These are phyloP conservation scores for Bombyx mandarina DNA, from an alignment of 1,140 invertebrate genomes.

Conservation along the genomic window DNA sequence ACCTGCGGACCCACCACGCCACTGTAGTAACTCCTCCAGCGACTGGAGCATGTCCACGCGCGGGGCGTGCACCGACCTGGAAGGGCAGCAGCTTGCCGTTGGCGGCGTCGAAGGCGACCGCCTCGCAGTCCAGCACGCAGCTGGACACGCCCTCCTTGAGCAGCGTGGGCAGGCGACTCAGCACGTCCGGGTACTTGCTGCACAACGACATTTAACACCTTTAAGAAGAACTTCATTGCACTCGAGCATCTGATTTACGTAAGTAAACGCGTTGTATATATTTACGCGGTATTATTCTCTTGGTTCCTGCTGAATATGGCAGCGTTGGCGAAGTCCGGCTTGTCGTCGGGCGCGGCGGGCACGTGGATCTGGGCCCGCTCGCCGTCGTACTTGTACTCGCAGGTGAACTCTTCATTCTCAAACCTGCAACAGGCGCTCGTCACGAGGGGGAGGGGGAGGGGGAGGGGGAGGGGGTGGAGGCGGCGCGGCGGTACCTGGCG, in stretches of 20 bases:
- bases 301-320: conserved; percentile 96
- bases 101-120: conserved; percentile 95
- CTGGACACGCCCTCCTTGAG: conserved; percentile 77
- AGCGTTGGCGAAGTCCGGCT: conserved; percentile 26
- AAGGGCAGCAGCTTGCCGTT: conserved; percentile 96
- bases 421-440: conserved; percentile 71
- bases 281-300: conserved; percentile 91
- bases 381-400: conserved; percentile 99
- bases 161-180: conserved; percentile 79
- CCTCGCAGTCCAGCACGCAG: conserved; percentile 97
- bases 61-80: conserved; percentile 73
- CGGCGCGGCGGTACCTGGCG: conserved; percentile 66
- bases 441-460: background rate
- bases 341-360: conserved; percentile 15
- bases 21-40: too few relatives aligned
- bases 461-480: too few relatives aligned
- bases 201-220: background rate
- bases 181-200: conserved; percentile 97
- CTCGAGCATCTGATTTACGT: background rate
- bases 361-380: conserved; percentile 93
- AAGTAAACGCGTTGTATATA: background rate
- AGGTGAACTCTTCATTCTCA: conserved; percentile 94
- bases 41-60: background rate
- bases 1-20: conserved; percentile 58
- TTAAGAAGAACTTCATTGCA: background rate